Conservation (phyloP, 1,140 invertebrate genomes). For the Drosophila kohkoa region DNA sequence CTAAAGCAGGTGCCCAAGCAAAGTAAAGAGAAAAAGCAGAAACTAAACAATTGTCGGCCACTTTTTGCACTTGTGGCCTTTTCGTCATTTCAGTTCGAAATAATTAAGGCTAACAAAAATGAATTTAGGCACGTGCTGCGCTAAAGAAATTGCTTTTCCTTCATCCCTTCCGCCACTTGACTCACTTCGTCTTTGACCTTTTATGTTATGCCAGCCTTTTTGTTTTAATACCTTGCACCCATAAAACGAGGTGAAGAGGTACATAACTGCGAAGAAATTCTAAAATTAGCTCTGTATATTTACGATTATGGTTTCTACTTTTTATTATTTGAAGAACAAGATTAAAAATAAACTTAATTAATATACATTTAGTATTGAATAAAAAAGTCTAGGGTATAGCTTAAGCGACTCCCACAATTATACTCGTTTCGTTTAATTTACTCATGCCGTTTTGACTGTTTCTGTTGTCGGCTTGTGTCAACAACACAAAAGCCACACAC, state of each 20-base stretch:
- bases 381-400: conserved; percentile 11
- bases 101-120: conserved; percentile 71
- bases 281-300: neutral
- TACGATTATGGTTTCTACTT: neutral
- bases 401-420: neutral
- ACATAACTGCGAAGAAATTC: neutral
- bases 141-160: conserved; percentile 74
- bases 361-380: neutral
- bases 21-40: conserved; percentile 21
- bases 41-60: conserved; percentile 56
- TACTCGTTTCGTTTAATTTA: conserved; percentile 49
- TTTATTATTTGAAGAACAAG: neutral
- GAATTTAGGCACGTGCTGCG: conserved; percentile 74
- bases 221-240: conserved; percentile 11
- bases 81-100: conserved; percentile 70
- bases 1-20: conserved; percentile 17
- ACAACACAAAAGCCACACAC: conserved; percentile 65
- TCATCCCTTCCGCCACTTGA: conserved; percentile 40
- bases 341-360: neutral
- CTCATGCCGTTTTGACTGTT: conserved; percentile 48
- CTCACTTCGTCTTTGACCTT: conserved; percentile 63
- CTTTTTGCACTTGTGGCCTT: conserved; percentile 48
- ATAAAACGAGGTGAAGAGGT: neutral
- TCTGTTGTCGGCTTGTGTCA: conserved; percentile 54
- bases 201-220: conserved; percentile 47